Conservation (phyloP, 2,888 invertebrate genomes). For the Perizoma affinitatum region DNA sequence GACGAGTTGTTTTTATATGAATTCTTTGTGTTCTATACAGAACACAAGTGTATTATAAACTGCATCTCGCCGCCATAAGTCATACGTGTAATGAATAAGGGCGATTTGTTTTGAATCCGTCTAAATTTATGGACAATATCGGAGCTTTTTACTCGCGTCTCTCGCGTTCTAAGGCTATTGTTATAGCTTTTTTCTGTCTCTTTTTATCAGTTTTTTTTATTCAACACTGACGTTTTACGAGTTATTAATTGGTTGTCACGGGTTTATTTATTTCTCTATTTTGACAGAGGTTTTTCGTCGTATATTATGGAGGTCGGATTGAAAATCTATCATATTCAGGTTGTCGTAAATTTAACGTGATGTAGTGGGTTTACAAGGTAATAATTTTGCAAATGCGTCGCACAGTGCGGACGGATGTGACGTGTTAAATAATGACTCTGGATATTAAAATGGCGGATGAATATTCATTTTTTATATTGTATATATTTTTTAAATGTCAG, state of each 20-base stretch:
- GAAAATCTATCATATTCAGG: constrained; percentile 85
- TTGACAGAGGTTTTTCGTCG: constrained; percentile 80
- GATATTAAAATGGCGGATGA: constrained; percentile 76
- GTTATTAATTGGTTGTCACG: constrained; percentile 84
- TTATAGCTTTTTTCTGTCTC: constrained; percentile 78
- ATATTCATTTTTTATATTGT: constrained; percentile 51
- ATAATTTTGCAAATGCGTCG: constrained; percentile 79
- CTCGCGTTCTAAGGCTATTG: constrained; percentile 76
- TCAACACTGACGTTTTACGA: constrained; percentile 82
- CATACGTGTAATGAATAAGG: constrained; percentile 84
- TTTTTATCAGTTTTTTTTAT: constrained; percentile 77
- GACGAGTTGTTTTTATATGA: constrained; percentile 60
- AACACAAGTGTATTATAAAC: constrained; percentile 77
- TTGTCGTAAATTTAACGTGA: constrained; percentile 82
- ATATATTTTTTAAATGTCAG: constrained; percentile 21
- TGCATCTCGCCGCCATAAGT: constrained; percentile 74
- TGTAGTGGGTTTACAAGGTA: constrained; percentile 80
- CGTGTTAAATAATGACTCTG: constrained; percentile 79
- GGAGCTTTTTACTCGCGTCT: constrained; percentile 78
- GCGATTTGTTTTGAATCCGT: constrained; percentile 83
- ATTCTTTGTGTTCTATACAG: constrained; percentile 69
- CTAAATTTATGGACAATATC: constrained; percentile 82
- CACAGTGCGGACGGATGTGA: constrained; percentile 81
- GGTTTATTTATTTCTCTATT: constrained; percentile 83
- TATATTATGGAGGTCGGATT: constrained; percentile 79